phyloP scores from a whole-genome alignment of 1,140 invertebrate genomes.

The Drosophila ercepeae region DNA sequence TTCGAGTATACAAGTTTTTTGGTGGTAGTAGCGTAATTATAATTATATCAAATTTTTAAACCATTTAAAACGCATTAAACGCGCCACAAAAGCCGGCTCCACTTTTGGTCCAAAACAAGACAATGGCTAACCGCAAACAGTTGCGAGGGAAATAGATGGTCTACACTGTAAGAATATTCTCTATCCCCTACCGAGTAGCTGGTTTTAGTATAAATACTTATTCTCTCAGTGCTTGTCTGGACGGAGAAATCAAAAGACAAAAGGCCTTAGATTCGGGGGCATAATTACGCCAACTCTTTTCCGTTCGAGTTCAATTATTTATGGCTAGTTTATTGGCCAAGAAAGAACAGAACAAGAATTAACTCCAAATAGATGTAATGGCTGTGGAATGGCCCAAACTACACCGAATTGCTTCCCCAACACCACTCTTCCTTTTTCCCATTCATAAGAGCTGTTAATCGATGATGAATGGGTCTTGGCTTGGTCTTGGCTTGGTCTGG shows the following conservation, averaged over 20 bases:
- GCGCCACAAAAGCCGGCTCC: constrained; percentile 50
- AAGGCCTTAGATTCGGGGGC: constrained; percentile 15
- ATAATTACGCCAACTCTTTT: constrained; percentile 68
- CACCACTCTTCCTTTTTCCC: constrained; percentile 30
- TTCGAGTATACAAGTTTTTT: too few relatives aligned
- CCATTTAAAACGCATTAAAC: constrained; percentile 82
- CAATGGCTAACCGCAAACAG: constrained; percentile 37
- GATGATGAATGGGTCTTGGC: constrained; percentile 43
- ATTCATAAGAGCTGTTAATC: constrained; percentile 73
- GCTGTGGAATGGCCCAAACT: constrained; percentile 1
- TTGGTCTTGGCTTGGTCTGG: too few relatives aligned
- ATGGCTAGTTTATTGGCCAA: constrained; percentile 68
- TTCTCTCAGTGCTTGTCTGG: background rate
- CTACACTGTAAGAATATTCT: background rate
- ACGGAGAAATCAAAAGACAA: constrained; percentile 28
- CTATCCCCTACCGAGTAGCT: too few relatives aligned
- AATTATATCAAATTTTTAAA: constrained; percentile 82
- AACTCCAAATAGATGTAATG: constrained; percentile 45
- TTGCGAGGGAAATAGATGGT: constrained; percentile 13
- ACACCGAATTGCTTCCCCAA: background rate
- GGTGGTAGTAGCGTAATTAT: constrained; percentile 71
- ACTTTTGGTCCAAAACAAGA: constrained; percentile 46
- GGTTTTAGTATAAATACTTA: too few relatives aligned
- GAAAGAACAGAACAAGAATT: constrained; percentile 53
- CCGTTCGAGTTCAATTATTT: constrained; percentile 76